phyloP scores from a whole-genome alignment of 2,113 vertebrate species.

The Empidonax alnorum region DNA sequence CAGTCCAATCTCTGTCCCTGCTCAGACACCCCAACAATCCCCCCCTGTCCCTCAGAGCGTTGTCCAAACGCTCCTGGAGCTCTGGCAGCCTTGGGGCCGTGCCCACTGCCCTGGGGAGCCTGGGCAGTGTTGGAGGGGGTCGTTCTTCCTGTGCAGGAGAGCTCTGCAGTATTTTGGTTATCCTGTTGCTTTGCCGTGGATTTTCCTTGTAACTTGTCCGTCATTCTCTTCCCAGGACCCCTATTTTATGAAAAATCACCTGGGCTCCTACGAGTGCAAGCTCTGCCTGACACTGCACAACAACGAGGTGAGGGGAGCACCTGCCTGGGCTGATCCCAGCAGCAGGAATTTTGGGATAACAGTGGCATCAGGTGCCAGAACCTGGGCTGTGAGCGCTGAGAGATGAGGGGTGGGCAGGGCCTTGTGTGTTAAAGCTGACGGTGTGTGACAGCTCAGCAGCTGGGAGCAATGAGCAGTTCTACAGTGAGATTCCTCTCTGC shows the following conservation, averaged over 20 bases:
- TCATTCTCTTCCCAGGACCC: slow-evolving; percentile 79
- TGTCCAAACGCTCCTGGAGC: not conserved
- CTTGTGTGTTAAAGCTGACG: not conserved
- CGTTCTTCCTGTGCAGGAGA: not conserved
- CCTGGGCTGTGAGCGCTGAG: not conserved
- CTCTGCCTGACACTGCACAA: slow-evolving; percentile 97
- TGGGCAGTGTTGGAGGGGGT: not conserved
- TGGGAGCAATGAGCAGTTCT: not conserved
- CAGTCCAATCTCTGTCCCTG: accelerated
- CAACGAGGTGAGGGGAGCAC: slow-evolving; percentile 85
- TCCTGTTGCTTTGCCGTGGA: not conserved
- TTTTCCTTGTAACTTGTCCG: not conserved
- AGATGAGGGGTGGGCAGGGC: not conserved
- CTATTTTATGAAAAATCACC: slow-evolving; percentile 99
- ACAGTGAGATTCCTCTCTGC: not conserved
- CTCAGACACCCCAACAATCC: not conserved
- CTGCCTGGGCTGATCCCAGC: not conserved
- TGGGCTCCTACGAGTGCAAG: slow-evolving; percentile 98
- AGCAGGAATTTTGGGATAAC: not conserved
- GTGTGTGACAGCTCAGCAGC: not conserved
- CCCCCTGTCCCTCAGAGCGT: not conserved
- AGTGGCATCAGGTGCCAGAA: not conserved
- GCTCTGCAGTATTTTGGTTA: not conserved
- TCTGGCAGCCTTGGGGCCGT: not conserved
- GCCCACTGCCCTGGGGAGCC: not conserved